Evolutionary conservation across 2,113 vertebrate genomes (phyloP).

Genomic region (Erythrocebus patas): DNA sequence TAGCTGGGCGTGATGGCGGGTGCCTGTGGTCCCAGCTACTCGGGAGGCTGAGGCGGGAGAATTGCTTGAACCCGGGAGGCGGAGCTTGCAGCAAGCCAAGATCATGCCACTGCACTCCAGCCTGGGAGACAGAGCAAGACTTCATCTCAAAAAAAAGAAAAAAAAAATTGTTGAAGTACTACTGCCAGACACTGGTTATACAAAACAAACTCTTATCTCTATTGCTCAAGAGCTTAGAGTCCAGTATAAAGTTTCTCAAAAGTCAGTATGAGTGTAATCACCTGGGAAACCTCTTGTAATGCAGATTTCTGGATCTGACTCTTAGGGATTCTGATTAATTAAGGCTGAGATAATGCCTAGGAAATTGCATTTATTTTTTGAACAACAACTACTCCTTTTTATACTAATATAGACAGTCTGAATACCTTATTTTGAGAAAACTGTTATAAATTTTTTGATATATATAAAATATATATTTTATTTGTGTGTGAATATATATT

Average conservation of each 20-base stretch:
- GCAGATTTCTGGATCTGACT: not conserved
- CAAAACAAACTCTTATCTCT: not conserved
- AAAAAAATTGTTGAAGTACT: not conserved
- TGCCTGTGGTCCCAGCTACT: too few species aligned
- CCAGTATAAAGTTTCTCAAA: not conserved
- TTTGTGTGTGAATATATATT: too few species aligned
- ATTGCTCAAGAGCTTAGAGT: not conserved
- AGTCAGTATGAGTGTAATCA: too few species aligned
- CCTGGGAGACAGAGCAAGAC: too few species aligned
- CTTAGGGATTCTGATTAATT: not conserved
- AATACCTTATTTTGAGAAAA: slow-evolving; percentile 9
- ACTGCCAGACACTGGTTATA: not conserved
- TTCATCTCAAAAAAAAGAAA: too few species aligned
- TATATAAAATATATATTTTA: too few species aligned
- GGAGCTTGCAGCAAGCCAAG: too few species aligned
- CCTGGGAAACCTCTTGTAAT: not conserved
- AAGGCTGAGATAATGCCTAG: not conserved
- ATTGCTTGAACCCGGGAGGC: too few species aligned
- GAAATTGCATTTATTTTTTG: not conserved
- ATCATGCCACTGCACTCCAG: too few species aligned
- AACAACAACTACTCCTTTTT: not conserved
- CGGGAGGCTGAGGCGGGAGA: too few species aligned
- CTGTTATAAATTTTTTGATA: not conserved
- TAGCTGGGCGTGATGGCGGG: too few species aligned
- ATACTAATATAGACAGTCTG: not conserved